A percentile compares a stretch with the other conserved stretches of the same genome.
phyloP scores from a whole-genome alignment of 2,888 invertebrate genomes.

The Hirtodrosophila trivittata region DNA sequence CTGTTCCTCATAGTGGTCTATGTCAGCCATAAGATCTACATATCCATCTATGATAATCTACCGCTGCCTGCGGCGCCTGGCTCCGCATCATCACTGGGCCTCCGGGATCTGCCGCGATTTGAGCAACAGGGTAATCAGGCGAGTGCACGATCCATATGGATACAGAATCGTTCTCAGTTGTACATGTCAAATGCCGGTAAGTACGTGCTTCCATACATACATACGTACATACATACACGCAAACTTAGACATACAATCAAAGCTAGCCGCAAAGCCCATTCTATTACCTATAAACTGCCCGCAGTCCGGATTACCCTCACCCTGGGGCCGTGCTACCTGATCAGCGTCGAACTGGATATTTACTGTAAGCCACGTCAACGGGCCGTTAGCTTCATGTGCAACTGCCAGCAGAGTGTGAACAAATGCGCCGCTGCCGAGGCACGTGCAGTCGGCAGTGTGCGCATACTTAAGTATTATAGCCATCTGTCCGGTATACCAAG shows the following conservation, averaged over 20 bases:
- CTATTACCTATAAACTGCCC: not conserved
- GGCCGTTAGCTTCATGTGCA: slow-evolving; percentile 53
- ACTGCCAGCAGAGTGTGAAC: slow-evolving; percentile 27
- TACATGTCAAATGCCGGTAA: slow-evolving; percentile 51
- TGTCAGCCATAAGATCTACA: slow-evolving; percentile 82
- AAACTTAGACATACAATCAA: not conserved
- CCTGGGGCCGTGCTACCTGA: slow-evolving; percentile 74
- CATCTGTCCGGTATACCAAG: slow-evolving; percentile 66
- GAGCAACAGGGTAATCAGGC: slow-evolving; percentile 11
- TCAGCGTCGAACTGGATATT: slow-evolving; percentile 62
- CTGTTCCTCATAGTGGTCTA: slow-evolving; percentile 82
- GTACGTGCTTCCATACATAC: slow-evolving; percentile 15
- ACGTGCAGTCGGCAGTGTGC: slow-evolving; percentile 4
- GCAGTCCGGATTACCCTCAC: slow-evolving; percentile 63
- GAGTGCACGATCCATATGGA: slow-evolving; percentile 60
- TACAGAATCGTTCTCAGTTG: slow-evolving; percentile 57
- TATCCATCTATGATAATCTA: slow-evolving; percentile 80
- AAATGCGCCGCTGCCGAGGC: slow-evolving; percentile 28
- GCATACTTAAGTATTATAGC: slow-evolving; percentile 68
- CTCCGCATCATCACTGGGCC: slow-evolving; percentile 24
- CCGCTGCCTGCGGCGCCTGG: slow-evolving; percentile 60
- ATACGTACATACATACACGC: no score
- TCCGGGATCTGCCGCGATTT: slow-evolving; percentile 2
- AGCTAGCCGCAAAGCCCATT: not conserved
- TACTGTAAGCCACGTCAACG: slow-evolving; percentile 21